A percentile compares a stretch with the other conserved stretches of the same genome.
Evolutionary conservation across 2,797 vertebrate species (phyloP).

Genomic region (Oreonectes daqikongensis): DNA sequence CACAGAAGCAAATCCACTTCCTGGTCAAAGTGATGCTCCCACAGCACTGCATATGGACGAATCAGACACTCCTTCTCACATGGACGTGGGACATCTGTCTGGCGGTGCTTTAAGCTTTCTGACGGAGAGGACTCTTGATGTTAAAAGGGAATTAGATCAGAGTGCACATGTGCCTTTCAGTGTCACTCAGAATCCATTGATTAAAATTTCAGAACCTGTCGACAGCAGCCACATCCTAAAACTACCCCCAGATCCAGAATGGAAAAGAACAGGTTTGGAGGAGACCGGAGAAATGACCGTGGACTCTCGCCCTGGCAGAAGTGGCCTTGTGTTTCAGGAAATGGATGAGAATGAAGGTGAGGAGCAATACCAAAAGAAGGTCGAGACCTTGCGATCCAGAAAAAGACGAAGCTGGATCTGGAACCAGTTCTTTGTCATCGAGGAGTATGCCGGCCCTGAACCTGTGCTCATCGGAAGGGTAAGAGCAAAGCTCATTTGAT

Average conservation of each 20-base stretch:
- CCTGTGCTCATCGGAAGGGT: slow-evolving; percentile 92
- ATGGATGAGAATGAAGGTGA: slow-evolving; percentile 64
- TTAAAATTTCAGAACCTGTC: slow-evolving; percentile 66
- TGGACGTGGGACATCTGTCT: slow-evolving; percentile 64
- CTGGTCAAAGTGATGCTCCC: slow-evolving; percentile 66
- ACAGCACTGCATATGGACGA: slow-evolving; percentile 66
- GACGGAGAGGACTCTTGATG: slow-evolving; percentile 61
- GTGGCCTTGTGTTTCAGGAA: slow-evolving; percentile 77
- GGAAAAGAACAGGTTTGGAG: slow-evolving; percentile 60
- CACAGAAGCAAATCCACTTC: slow-evolving; percentile 60
- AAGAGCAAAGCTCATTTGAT: slow-evolving; percentile 62
- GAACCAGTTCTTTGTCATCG: slow-evolving; percentile 96
- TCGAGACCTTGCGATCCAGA: slow-evolving; percentile 73
- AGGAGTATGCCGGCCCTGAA: slow-evolving; percentile 90
- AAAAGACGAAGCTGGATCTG: slow-evolving; percentile 93
- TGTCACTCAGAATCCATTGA: slow-evolving; percentile 67
- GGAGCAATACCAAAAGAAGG: slow-evolving; percentile 44
- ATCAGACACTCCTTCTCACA: slow-evolving; percentile 60
- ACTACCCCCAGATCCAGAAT: slow-evolving; percentile 72
- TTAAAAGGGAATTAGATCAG: slow-evolving; percentile 65
- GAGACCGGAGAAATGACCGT: slow-evolving; percentile 63
- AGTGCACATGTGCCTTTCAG: slow-evolving; percentile 61
- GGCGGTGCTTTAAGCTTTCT: slow-evolving; percentile 68
- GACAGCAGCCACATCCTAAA: slow-evolving; percentile 78
- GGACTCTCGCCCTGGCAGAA: slow-evolving; percentile 57